Evolutionary conservation across 2,797 vertebrate species (phyloP).

Genomic region (Rallus crepitans): DNA sequence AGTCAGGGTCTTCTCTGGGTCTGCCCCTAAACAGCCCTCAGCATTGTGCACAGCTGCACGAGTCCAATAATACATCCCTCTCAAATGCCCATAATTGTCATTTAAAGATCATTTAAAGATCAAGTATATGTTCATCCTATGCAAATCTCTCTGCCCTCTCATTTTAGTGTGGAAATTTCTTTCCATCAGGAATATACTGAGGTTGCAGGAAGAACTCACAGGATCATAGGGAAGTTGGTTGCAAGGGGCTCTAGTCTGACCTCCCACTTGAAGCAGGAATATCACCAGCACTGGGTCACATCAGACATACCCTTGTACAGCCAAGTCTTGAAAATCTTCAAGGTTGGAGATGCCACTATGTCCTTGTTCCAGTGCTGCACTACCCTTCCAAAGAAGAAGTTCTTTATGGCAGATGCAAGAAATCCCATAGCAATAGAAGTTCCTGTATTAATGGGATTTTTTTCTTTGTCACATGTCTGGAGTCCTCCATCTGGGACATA

Average conservation of each 20-base stretch:
- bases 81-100: not conserved
- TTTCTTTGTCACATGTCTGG: not conserved
- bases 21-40: not conserved
- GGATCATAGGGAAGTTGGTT: not conserved
- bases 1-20: not conserved
- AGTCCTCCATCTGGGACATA: not conserved
- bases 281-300: not conserved
- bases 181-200: not conserved
- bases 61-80: not conserved
- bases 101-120: not conserved
- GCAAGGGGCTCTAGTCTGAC: not conserved
- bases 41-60: not conserved
- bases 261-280: not conserved
- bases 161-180: not conserved
- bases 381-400: not conserved
- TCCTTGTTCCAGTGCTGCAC: not conserved
- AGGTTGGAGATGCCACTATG: not conserved
- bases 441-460: not conserved
- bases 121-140: not conserved
- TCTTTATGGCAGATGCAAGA: not conserved
- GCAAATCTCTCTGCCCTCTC: not conserved
- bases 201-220: not conserved
- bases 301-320: not conserved
- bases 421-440: not conserved
- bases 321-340: not conserved